A percentile compares a stretch with the other conserved stretches of the same genome.
These are phyloP conservation scores for Platyscapa corneri DNA, from an alignment of 1,140 invertebrate genomes.

Conservation along the genomic window DNA sequence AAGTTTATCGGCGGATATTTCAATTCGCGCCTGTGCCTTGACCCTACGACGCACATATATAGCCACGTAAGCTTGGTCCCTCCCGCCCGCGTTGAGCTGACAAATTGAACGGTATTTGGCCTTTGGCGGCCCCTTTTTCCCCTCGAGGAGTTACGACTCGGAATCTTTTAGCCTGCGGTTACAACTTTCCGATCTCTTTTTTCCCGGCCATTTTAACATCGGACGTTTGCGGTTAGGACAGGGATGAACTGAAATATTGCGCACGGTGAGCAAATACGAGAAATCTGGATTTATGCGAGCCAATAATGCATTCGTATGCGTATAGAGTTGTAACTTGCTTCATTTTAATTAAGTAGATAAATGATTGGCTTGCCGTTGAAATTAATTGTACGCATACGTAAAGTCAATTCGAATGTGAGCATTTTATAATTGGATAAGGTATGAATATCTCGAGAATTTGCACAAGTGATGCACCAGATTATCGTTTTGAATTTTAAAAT, in stretches of 20 bases:
- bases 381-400: neutral
- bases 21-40: slow-evolving; percentile 54
- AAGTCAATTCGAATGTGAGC: neutral
- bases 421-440: no score
- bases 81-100: slow-evolving; percentile 40
- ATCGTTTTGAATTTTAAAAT: no score
- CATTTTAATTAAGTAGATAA: neutral
- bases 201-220: slow-evolving; percentile 12
- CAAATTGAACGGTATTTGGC: slow-evolving; percentile 61
- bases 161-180: slow-evolving; percentile 20
- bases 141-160: slow-evolving; percentile 24
- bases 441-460: no score
- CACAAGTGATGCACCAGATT: no score
- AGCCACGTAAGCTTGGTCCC: neutral
- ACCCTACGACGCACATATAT: slow-evolving; percentile 24
- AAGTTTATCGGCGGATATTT: slow-evolving; percentile 62
- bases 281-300: slow-evolving; percentile 26
- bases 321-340: slow-evolving; percentile 2
- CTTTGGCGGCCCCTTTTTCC: slow-evolving; percentile 47
- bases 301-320: neutral
- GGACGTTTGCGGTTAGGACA: slow-evolving; percentile 1
- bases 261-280: slow-evolving; percentile 18
- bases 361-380: neutral
- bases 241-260: slow-evolving; percentile 45
- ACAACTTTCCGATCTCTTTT: slow-evolving; percentile 24